A percentile compares a stretch with the other conserved stretches of the same genome.
These are phyloP conservation scores for Trogon melanurus DNA, from an alignment of 2,113 vertebrate species.

Conservation along the genomic window DNA sequence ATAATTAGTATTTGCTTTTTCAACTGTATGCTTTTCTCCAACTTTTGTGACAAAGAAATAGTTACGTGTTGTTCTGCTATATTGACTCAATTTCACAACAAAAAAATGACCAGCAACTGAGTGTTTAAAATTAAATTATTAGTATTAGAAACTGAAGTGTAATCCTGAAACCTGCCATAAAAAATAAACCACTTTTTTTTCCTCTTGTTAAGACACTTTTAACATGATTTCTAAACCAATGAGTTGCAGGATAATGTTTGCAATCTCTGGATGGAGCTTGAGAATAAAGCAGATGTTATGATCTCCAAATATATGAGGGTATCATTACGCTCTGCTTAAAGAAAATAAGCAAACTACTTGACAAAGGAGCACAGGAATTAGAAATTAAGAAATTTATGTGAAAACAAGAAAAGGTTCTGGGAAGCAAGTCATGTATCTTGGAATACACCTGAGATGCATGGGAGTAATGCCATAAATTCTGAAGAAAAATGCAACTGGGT, in stretches of 20 bases:
- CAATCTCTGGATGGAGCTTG: background rate
- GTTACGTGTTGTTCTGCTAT: background rate
- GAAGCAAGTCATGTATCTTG: background rate
- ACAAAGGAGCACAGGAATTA: background rate
- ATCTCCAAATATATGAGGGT: background rate
- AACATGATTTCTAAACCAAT: background rate
- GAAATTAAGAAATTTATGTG: background rate
- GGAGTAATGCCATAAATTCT: background rate
- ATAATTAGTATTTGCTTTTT: background rate
- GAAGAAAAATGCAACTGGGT: background rate
- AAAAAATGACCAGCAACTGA: background rate
- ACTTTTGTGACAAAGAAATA: background rate
- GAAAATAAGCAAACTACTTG: background rate
- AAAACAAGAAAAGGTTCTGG: background rate
- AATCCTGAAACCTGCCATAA: background rate
- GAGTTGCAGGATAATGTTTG: background rate
- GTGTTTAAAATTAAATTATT: background rate
- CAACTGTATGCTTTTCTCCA: background rate
- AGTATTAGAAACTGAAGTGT: background rate
- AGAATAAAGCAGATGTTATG: background rate
- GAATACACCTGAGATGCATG: background rate
- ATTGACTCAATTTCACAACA: background rate
- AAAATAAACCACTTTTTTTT: background rate
- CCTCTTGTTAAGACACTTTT: background rate
- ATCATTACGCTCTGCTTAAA: background rate